phyloP scores from a whole-genome alignment of 2,113 vertebrate species.

The Baryphthengus martii region DNA sequence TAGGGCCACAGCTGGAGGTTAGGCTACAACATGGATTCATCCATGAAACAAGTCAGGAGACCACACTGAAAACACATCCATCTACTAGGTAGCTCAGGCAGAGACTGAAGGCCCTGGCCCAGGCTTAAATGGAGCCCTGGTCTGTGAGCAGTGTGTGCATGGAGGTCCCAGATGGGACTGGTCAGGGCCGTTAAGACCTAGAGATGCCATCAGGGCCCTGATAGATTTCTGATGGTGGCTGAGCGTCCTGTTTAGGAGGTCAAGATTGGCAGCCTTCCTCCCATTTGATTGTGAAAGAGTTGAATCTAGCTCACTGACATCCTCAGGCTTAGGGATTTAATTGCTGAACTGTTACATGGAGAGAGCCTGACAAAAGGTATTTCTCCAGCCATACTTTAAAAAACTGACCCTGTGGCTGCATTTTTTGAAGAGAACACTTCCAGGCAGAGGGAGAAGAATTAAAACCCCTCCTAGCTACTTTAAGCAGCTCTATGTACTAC shows the following conservation, averaged over 20 bases:
- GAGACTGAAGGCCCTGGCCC: not conserved
- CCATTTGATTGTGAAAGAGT: not conserved
- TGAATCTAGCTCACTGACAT: not conserved
- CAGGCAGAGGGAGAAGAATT: not conserved
- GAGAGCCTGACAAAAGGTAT: not conserved
- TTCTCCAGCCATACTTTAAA: not conserved
- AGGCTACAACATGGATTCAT: rapidly evolving
- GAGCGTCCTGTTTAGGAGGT: not conserved
- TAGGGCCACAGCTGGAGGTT: not conserved
- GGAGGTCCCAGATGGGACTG: not conserved
- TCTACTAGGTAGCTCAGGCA: not conserved
- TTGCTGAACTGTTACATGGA: not conserved
- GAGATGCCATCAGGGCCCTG: not conserved
- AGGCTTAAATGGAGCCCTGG: not conserved
- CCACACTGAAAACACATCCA: rapidly evolving
- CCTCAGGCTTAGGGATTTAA: not conserved
- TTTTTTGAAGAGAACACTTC: not conserved
- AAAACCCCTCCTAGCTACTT: not conserved
- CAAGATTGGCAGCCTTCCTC: not conserved
- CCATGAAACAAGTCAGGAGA: not conserved
- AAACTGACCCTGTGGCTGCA: not conserved
- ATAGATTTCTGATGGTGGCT: not conserved
- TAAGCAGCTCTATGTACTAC: not conserved
- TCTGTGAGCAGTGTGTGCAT: no score
- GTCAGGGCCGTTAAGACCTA: not conserved